phyloP scores from a whole-genome alignment of 2,888 invertebrate genomes.

The Caenorhabditis plicata region DNA sequence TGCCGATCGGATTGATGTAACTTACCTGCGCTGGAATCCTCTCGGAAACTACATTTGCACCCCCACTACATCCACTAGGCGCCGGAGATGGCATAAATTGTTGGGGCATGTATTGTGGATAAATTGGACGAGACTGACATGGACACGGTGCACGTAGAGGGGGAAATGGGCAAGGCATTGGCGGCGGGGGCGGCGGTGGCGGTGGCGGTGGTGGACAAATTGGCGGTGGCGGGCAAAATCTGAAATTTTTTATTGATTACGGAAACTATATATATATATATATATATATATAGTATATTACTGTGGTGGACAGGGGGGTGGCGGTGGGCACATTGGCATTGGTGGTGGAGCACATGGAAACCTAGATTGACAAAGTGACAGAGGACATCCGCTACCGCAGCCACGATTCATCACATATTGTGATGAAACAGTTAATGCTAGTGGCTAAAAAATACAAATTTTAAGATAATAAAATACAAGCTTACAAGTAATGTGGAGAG shows the following conservation, averaged over 20 bases:
- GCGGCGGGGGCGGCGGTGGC: slow-evolving; percentile 49
- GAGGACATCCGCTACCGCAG: slow-evolving; percentile 21
- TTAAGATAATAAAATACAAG: too few relatives aligned
- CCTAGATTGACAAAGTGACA: slow-evolving; percentile 29
- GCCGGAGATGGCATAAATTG: slow-evolving; percentile 17
- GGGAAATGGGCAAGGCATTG: slow-evolving; percentile 36
- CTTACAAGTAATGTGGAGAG: too few relatives aligned
- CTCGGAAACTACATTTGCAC: slow-evolving; percentile 9
- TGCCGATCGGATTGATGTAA: not conserved
- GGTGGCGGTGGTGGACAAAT: slow-evolving; percentile 51
- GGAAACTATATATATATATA: too few relatives aligned
- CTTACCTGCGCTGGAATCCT: slow-evolving; percentile 40
- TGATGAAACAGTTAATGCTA: too few relatives aligned
- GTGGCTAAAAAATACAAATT: too few relatives aligned
- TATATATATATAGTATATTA: slow-evolving; percentile 6
- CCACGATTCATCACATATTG: too few relatives aligned
- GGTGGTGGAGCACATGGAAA: slow-evolving; percentile 31
- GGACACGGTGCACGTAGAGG: slow-evolving; percentile 39
- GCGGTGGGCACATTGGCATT: slow-evolving; percentile 49
- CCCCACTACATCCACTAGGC: slow-evolving; percentile 28
- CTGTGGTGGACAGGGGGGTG: slow-evolving; percentile 50
- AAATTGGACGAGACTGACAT: slow-evolving; percentile 28
- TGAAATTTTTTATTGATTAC: not conserved
- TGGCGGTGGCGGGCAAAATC: slow-evolving; percentile 50
- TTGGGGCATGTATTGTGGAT: slow-evolving; percentile 19